Base-by-base conservation (phyloP, 1,140 invertebrate genomes). In the Acromyrmex charruanus region DNA sequence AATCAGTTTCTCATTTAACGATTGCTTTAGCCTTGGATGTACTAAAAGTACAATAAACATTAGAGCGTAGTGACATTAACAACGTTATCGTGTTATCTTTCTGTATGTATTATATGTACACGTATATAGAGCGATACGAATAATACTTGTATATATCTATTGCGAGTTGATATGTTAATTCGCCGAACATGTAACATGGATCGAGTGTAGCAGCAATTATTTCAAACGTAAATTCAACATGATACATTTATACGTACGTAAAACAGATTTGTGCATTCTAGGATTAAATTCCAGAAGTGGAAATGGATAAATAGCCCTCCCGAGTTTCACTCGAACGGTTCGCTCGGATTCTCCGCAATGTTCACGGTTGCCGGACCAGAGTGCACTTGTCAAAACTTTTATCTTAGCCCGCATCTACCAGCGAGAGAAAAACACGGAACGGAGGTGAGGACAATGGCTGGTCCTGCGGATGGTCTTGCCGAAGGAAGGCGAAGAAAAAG, bases 331-430 rank as follows among this genome's bases (percentile, higher is more conserved):
- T 53, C 79, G 35, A 81, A 71, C 65, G 31, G n/a, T 31, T 14
- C 39, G 25, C 35, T 35, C 39, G 28, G 58, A 35, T 71, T 35
- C 44, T 18, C 35, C 44, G 72, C 66, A 53, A 69, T 55, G 71
- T 58, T 82, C 77, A 84, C 58, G 72, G 80, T 79, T 81, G 55
- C 49, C 53, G 65, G 31, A 61, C 61, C 61, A 35, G 82, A 84
- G 88, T 79, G 84, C 79, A 85, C 87, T 93, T 90, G 92, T 93
- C 92, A 92, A 93, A 93, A 93, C 88, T 93, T 93, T 91, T 92
- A 92, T 92, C 90, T 84, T 28, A 55, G 74, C 77, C 88, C 49
- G 77, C 77, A 88, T 89, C 88, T 88, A 74, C 63, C 63, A 44
- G 66, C 65, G 80, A 44, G 87, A 92, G 87, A 92, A 91, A 92